Percentiles rank a stretch among this genome's conserved stretches.
phyloP scores from a whole-genome alignment of 2,888 invertebrate genomes.

The Drosophila acutilabella region DNA sequence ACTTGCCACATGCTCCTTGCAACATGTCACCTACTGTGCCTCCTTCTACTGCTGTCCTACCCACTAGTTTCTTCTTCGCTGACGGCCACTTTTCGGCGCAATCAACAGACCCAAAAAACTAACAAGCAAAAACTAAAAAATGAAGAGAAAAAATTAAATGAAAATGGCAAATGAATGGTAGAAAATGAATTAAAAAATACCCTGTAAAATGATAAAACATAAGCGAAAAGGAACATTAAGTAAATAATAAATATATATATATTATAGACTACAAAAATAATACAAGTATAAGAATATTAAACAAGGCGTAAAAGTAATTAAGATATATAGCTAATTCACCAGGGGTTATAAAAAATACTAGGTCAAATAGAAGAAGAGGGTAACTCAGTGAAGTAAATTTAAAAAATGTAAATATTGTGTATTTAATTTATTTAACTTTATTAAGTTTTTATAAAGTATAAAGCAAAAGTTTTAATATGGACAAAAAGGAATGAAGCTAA shows the following conservation, averaged over 20 bases:
- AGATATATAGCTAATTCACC: too few species aligned
- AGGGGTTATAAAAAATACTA: too few species aligned
- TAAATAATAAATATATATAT: neutral
- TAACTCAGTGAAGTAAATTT: too few species aligned
- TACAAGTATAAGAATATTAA: too few species aligned
- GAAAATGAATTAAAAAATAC: slow-evolving; percentile 6
- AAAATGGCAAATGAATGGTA: neutral
- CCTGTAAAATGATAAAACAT: neutral
- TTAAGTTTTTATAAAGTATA: too few species aligned
- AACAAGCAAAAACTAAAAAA: slow-evolving; percentile 16
- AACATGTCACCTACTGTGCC: neutral
- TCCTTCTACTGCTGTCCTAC: neutral
- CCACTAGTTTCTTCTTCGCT: neutral
- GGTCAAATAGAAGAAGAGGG: too few species aligned
- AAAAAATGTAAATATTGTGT: too few species aligned
- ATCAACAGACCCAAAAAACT: slow-evolving; percentile 55
- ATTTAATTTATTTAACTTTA: too few species aligned
- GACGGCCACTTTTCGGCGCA: slow-evolving; percentile 64
- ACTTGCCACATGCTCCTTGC: neutral
- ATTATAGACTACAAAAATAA: too few species aligned
- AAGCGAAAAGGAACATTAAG: neutral
- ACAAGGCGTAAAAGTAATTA: too few species aligned
- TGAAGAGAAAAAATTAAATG: neutral
- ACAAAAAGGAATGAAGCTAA: too few species aligned
- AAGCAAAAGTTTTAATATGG: too few species aligned